These are phyloP conservation scores for Poeciliopsis turneri DNA, from an alignment of 2,797 vertebrate genomes.

Conservation along the genomic window DNA sequence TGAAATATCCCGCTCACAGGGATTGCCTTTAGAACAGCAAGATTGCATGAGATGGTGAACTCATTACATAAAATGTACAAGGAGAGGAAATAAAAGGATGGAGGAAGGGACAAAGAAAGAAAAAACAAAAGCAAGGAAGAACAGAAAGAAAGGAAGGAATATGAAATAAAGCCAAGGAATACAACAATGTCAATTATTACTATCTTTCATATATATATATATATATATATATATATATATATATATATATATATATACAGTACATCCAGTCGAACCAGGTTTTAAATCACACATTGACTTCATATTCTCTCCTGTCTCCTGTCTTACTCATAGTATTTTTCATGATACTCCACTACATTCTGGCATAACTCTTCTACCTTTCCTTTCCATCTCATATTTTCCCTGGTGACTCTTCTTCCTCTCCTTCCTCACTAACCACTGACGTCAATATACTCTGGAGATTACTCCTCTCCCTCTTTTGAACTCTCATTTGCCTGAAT, in stretches of 20 bases:
- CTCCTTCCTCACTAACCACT: conserved; percentile 22
- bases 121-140: neutral
- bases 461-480: conserved; percentile 32
- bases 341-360: conserved; percentile 8
- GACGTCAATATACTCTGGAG: conserved; percentile 18
- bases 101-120: neutral
- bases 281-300: too few relatives aligned
- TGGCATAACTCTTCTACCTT: conserved; percentile 27
- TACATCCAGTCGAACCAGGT: too few relatives aligned
- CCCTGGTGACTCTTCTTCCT: conserved; percentile 9
- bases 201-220: neutral
- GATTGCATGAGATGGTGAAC: conserved; percentile 3
- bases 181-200: neutral
- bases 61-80: neutral
- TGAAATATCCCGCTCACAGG: neutral
- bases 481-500: conserved; percentile 13
- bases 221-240: too few relatives aligned
- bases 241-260: too few relatives aligned
- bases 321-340: neutral
- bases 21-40: conserved; percentile 1
- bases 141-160: neutral
- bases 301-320: conserved; percentile 1
- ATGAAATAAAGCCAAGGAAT: neutral
- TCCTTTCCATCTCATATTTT: conserved; percentile 16
- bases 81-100: neutral